Evolutionary conservation across 35 echinoderm and acorn worm species (phyloP).

Genomic region (Apostichopus californicus): DNA sequence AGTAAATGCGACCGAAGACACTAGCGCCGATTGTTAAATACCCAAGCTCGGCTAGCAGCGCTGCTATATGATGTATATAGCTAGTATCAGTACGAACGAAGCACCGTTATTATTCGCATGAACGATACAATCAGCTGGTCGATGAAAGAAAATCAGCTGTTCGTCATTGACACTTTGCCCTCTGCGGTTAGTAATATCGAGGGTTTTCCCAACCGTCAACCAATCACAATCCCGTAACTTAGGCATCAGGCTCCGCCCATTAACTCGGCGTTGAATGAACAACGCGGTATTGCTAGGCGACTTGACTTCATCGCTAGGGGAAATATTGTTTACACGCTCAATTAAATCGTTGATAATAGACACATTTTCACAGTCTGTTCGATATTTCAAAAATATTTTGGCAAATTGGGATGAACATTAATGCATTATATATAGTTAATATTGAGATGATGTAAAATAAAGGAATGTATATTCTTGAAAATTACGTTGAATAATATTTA

Average conservation of each 20-base stretch:
- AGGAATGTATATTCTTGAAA: not conserved
- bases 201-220: constrained; percentile 3
- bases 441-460: not conserved
- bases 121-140: constrained; percentile 38
- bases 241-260: constrained; percentile 17
- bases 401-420: not conserved
- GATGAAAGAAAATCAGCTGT: constrained; percentile 25
- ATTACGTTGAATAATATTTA: not conserved
- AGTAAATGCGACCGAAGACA: not conserved
- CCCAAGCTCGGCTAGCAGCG: not conserved
- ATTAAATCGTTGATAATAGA: not conserved
- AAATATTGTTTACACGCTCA: not conserved
- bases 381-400: no score
- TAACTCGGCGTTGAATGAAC: constrained; percentile 30
- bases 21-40: not conserved
- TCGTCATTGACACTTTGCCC: constrained; percentile 54
- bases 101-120: not conserved
- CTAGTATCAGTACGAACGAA: not conserved
- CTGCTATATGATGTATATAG: not conserved
- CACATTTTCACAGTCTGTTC: no score
- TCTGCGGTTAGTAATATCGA: not conserved
- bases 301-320: not conserved
- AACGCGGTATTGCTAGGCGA: not conserved
- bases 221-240: constrained; percentile 36
- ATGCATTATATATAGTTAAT: not conserved